phyloP scores from a whole-genome alignment of 2,888 invertebrate genomes.

The Pinctada fucata region DNA sequence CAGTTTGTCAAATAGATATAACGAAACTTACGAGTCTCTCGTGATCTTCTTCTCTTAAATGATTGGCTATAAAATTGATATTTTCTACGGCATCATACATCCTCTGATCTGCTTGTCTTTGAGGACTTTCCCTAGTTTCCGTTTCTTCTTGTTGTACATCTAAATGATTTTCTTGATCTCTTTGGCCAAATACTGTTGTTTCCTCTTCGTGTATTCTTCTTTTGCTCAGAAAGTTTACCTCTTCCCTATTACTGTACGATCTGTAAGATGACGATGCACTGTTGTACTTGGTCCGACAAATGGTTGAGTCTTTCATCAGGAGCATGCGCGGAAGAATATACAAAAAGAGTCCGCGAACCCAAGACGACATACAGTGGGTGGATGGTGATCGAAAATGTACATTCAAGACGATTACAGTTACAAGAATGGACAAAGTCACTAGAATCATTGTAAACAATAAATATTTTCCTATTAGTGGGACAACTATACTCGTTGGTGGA shows the following conservation, averaged over 20 bases:
- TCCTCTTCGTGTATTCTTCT: constrained; percentile 31
- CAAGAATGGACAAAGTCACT: constrained; percentile 77
- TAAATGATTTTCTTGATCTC: too few relatives aligned
- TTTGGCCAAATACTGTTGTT: too few relatives aligned
- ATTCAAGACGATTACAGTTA: constrained; percentile 85
- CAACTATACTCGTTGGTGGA: constrained; percentile 95
- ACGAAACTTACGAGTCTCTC: constrained; percentile 60
- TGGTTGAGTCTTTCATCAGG: constrained; percentile 82
- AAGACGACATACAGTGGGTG: constrained; percentile 98
- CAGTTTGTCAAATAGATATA: too few relatives aligned
- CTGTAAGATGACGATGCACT: constrained; percentile 54
- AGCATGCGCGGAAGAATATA: constrained; percentile 94
- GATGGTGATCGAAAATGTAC: constrained; percentile 94
- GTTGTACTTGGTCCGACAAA: constrained; percentile 83
- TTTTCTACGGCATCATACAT: constrained; percentile 94
- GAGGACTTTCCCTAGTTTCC: not conserved
- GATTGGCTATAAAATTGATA: constrained; percentile 67
- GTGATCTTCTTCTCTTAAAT: constrained; percentile 65
- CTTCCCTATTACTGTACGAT: constrained; percentile 73
- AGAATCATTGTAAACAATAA: constrained; percentile 78
- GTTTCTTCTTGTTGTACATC: constrained; percentile 15
- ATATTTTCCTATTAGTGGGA: constrained; percentile 85
- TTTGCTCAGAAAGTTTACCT: constrained; percentile 66
- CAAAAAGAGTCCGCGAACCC: constrained; percentile 97
- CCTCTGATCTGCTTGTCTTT: constrained; percentile 80